Conservation (phyloP, 2,888 invertebrate genomes). For the Stegophylla sp. region DNA sequence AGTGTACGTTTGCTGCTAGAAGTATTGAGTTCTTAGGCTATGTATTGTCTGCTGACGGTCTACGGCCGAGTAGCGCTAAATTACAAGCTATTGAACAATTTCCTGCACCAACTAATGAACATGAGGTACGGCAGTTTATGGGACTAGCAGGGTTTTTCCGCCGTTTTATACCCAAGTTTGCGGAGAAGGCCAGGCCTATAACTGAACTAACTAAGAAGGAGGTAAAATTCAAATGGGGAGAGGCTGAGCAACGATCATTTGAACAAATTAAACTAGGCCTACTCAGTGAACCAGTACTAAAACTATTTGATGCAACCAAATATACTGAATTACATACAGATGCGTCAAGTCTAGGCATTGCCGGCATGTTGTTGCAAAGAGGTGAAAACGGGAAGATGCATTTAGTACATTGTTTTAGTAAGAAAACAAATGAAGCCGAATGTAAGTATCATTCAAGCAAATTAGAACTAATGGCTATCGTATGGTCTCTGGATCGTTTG, state of each 20-base stretch:
- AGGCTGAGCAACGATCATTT: slow-evolving; percentile 6
- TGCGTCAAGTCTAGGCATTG: slow-evolving; percentile 61
- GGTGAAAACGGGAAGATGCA: slow-evolving; percentile 60
- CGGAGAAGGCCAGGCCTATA: neutral
- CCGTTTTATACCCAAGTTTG: slow-evolving; percentile 19
- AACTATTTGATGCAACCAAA: slow-evolving; percentile 62
- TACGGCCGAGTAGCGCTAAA: slow-evolving; percentile 23
- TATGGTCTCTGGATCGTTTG: slow-evolving; percentile 32
- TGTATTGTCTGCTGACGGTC: neutral
- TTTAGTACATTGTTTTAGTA: slow-evolving; percentile 61
- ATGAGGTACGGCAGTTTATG: slow-evolving; percentile 24
- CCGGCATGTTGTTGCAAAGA: slow-evolving; percentile 61
- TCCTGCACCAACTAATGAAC: slow-evolving; percentile 6
- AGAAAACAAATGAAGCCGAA: slow-evolving; percentile 60
- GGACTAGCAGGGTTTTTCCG: slow-evolving; percentile 45
- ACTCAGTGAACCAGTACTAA: slow-evolving; percentile 62
- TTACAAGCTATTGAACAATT: slow-evolving; percentile 25
- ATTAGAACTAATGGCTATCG: slow-evolving; percentile 61
- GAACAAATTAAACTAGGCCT: slow-evolving; percentile 49
- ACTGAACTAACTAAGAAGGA: slow-evolving; percentile 34
- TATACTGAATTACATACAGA: slow-evolving; percentile 60
- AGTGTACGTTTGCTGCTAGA: slow-evolving; percentile 19
- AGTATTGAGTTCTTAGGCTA: slow-evolving; percentile 36
- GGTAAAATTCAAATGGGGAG: slow-evolving; percentile 4
- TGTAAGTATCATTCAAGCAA: slow-evolving; percentile 62